Conservation (phyloP, 2,797 vertebrate species). For the Chiloscyllium punctatum region DNA sequence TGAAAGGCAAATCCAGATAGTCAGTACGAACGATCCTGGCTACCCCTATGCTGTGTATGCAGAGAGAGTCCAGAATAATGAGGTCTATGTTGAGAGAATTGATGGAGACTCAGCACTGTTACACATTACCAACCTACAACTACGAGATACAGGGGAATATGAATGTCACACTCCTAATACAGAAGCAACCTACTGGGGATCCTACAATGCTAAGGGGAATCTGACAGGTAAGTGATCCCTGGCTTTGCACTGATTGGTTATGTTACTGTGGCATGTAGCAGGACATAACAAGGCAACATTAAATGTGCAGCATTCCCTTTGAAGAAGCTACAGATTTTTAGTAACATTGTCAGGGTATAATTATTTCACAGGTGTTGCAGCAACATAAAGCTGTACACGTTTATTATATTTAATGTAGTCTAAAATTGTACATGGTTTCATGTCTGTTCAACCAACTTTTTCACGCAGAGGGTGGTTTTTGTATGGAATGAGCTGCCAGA, state of each 20-base stretch:
- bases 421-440: no score
- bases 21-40: slow-evolving; percentile 52
- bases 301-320: neutral
- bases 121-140: slow-evolving; percentile 56
- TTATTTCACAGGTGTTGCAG: neutral
- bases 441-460: no score
- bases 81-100: slow-evolving; percentile 54
- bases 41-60: slow-evolving; percentile 57
- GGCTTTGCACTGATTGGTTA: neutral
- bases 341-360: neutral
- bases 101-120: slow-evolving; percentile 47
- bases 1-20: slow-evolving; percentile 53
- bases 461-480: no score
- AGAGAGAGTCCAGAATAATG: slow-evolving; percentile 49
- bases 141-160: slow-evolving; percentile 53
- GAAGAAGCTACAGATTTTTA: neutral
- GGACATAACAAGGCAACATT: neutral
- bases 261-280: neutral
- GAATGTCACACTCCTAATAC: slow-evolving; percentile 60
- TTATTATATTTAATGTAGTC: neutral
- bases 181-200: slow-evolving; percentile 55
- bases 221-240: slow-evolving; percentile 55
- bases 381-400: neutral
- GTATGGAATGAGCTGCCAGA: no score
- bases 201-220: slow-evolving; percentile 64